Base-by-base conservation (phyloP, 2,113 vertebrate species). In the Fulmarus glacialis region DNA sequence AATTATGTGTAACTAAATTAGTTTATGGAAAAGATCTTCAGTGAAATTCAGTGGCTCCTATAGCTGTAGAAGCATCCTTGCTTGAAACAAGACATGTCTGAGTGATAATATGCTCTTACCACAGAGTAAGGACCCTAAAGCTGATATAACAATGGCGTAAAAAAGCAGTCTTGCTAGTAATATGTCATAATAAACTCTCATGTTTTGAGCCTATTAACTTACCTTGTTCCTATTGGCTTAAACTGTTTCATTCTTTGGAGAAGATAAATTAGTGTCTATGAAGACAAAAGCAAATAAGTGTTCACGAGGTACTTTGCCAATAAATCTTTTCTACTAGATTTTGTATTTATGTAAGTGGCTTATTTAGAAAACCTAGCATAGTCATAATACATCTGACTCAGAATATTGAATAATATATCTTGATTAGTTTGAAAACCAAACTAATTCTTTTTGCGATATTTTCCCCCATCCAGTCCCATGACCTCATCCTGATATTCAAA, bases 401-500 rank as follows among this genome's bases (percentile, higher is more conserved):
- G 59, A 97, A 95, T 70, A 95, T 55, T 85, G 81, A 97, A 68
- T 32, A 90, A 67, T 67, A 59, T 70, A 62, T 96, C 97, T 96
- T 93, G 74, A 97, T 87, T 88, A 82, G 62, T 87, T 93, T 78
- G 59, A 88, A 96, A 94, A 86, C 83, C 15, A 67, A 89, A 80
- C 84, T 91, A 80, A 96, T 82, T 68, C 18, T 83, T 74, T 72
- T 42, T 58, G n/a, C 53, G 52, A 52, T 36, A 34, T 60, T 40
- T 66, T 66, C 66, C 78, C 79, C 84, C 71, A 70, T 80, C 58
- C 94, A 92, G 94, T 94, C 83, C 93, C 93, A 97, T 96, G 97
- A 97, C 70, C 63, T 97, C 95, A 97, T 96, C 87, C 50, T 94
- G 91, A 96, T 97, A 95, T 96, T 98, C 94, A 96, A 93, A 97